Conservation (phyloP, 1,140 invertebrate species). For the Drosophila eugracilis region DNA sequence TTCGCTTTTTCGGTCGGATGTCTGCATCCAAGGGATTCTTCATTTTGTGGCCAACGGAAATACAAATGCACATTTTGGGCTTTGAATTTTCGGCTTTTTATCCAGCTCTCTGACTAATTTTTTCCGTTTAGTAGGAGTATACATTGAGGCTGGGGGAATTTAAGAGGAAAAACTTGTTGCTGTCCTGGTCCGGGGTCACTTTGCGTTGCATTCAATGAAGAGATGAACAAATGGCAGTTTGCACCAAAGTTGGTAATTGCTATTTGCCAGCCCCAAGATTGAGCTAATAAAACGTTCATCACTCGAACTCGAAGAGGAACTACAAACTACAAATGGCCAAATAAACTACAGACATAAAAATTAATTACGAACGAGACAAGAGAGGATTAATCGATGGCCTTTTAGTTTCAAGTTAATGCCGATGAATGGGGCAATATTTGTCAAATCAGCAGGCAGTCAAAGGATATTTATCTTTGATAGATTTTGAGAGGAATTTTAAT, state of each 20-base stretch:
- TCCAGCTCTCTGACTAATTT: slow-evolving; percentile 12
- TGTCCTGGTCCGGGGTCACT: too few relatives aligned
- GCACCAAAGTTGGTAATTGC: slow-evolving; percentile 53
- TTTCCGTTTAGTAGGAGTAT: slow-evolving; percentile 14
- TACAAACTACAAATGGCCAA: slow-evolving; percentile 2
- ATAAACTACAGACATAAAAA: slow-evolving; percentile 14
- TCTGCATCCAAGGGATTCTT: slow-evolving; percentile 52
- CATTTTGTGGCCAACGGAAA: slow-evolving; percentile 46
- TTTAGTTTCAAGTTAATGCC: background rate
- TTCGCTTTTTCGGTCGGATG: slow-evolving; percentile 49
- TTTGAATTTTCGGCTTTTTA: slow-evolving; percentile 39
- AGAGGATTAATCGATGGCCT: slow-evolving; percentile 14
- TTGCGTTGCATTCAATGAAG: slow-evolving; percentile 26
- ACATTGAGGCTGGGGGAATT: slow-evolving; percentile 19
- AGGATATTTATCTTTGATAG: background rate
- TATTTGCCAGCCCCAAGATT: slow-evolving; percentile 41
- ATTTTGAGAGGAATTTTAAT: too few relatives aligned
- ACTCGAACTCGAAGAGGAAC: slow-evolving; percentile 2
- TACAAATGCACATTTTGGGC: slow-evolving; percentile 43
- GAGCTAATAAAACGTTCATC: slow-evolving; percentile 57
- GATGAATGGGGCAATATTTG: slow-evolving; percentile 20
- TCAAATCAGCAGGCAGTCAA: background rate
- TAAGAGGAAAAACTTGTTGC: slow-evolving; percentile 42
- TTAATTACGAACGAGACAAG: slow-evolving; percentile 19
- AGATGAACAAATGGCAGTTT: slow-evolving; percentile 39